Evolutionary conservation across 1,140 invertebrate species (phyloP), one percentile per base, ranked within the genome.

Genomic region (Charaxes varanes): DNA sequence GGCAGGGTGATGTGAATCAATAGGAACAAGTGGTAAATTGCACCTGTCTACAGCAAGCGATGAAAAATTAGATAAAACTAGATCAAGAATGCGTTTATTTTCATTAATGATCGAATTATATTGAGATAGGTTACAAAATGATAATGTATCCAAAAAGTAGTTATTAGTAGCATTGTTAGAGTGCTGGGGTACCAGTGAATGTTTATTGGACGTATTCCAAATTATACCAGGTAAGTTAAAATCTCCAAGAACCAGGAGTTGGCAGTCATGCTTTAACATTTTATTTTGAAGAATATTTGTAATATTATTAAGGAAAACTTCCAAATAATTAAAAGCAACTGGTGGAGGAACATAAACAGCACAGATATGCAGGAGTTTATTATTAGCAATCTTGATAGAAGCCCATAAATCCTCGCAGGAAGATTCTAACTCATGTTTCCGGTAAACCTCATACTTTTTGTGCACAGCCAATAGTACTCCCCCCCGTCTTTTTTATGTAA

Each of bases 261-360:
- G n/a, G n/a, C n/a, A n/a, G n/a, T n/a, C n/a, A n/a, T n/a, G n/a
- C n/a, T n/a, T n/a, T n/a, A n/a, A n/a, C n/a, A n/a, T n/a, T n/a
- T n/a, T n/a, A n/a, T n/a, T n/a, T n/a, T n/a, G n/a, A n/a, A n/a
- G n/a, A n/a, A n/a, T n/a, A n/a, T n/a, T n/a, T n/a, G n/a, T n/a
- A n/a, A n/a, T n/a, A n/a, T n/a, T n/a, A n/a, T n/a, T n/a, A n/a
- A n/a, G n/a, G n/a, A n/a, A 34, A 12, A 3, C 15, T 31, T 24
- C 6, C 2, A 31, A 10, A 14, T 23, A 44, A 1, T 21, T 37
- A 18, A 10, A 28, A 10, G 17, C 23, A 24, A 23, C 13, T 16
- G 41, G 41, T 3, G 43, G 33, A 13, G 41, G 41, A 36, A 44
- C 19, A 38, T 46, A 46, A 6, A 34, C 28, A n/a, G 16, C 6